Evolutionary conservation across 1,140 invertebrate species (phyloP), one percentile per base, ranked within the genome.

Genomic region (Drosophila ohnishii): DNA sequence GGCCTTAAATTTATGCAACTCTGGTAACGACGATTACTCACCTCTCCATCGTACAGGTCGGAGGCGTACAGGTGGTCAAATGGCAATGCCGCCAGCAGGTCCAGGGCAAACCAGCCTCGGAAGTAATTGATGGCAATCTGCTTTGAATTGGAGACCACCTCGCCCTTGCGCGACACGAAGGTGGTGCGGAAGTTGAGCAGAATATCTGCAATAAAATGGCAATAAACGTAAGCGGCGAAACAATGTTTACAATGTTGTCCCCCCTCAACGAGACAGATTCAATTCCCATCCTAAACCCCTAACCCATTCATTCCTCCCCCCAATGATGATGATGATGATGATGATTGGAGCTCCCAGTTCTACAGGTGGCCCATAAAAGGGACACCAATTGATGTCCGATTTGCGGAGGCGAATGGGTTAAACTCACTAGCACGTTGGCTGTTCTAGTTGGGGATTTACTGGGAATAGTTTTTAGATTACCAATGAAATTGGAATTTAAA

Each of bases 171-270:
- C 92, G 97, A 99, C 50, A 99, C 98, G 92, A 98, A 99, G 22
- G 99, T 99, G 59, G 99, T 99, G 59, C 98, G 95, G 93, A 99
- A 99, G 93, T 99, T 99, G 69, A 99, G 95, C 75, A 99, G 93
- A 92, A 99, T 99, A 94, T 99, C 98, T 97, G 95, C 88, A 92
- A 94, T 92, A 92, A 94, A 94, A 93, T 66, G 78, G 47, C 77
- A 83, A 82, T 69, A 66, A 87, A 78, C 50, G 34, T 32, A 40
- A 61, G 76, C 35, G 50, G 37, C 60, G 75, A 60, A 58, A 65
- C 45, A 55, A 74, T 59, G 74, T 82, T 76, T 82, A 74, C 66
- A 64, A 60, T 57, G 44, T 28, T 35, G 22, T 19, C 42, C 48
- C n/a, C 39, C 66, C 44, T 44, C 69, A 42, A 59, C 34, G 64